Evolutionary conservation across 2,113 vertebrate genomes (phyloP).

Genomic region (Plestiodon gilberti): DNA sequence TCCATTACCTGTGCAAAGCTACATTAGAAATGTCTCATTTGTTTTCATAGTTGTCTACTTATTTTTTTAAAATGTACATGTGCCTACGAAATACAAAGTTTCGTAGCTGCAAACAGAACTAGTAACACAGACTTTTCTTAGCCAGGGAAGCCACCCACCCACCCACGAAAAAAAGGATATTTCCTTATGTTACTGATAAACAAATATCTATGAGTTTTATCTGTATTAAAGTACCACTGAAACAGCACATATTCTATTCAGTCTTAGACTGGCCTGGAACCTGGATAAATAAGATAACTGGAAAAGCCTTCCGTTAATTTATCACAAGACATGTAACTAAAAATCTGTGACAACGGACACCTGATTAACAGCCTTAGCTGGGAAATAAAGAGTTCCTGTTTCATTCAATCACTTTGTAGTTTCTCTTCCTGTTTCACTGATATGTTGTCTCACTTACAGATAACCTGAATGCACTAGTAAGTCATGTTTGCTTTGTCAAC

Average conservation of each 20-base stretch:
- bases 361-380: conserved; percentile 35
- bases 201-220: conserved; percentile 54
- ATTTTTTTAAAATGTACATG: not conserved
- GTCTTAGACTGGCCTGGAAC: conserved; percentile 44
- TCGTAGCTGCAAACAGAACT: too few relatives aligned
- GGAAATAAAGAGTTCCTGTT: conserved; percentile 37
- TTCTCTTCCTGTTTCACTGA: conserved; percentile 44
- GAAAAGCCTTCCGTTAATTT: conserved; percentile 31
- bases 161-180: too few relatives aligned
- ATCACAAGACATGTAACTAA: conserved; percentile 49
- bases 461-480: conserved; percentile 40
- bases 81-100: not conserved
- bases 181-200: conserved; percentile 51
- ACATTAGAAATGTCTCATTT: not conserved
- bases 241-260: conserved; percentile 34
- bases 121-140: too few relatives aligned
- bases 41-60: not conserved
- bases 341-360: conserved; percentile 46
- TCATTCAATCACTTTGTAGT: conserved; percentile 15
- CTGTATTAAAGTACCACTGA: conserved; percentile 51
- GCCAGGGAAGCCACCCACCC: too few relatives aligned
- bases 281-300: conserved; percentile 60
- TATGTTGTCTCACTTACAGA: not conserved
- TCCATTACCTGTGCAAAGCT: not conserved
- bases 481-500: conserved; percentile 25